Conservation (phyloP, 2,888 invertebrate species). For the Synergus japonicus region DNA sequence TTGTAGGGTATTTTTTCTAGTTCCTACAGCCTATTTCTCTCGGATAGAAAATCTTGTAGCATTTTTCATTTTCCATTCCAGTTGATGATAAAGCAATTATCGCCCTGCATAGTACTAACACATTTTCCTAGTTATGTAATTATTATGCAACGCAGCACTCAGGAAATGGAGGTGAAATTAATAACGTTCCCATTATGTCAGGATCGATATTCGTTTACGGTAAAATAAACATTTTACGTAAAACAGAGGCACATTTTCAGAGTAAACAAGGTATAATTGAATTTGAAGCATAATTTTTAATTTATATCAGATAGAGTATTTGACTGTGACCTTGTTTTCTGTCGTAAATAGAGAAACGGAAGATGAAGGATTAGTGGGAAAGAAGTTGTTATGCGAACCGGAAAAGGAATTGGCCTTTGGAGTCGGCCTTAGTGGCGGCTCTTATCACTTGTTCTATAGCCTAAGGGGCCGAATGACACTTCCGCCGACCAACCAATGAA, state of each 20-base stretch:
- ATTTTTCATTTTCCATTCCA: constrained; percentile 21
- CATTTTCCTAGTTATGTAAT: constrained; percentile 37
- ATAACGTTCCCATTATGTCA: constrained; percentile 13
- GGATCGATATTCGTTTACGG: constrained; percentile 28
- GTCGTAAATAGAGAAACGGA: background rate
- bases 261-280: background rate
- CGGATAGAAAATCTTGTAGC: background rate
- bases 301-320: background rate
- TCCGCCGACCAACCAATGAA: constrained; percentile 37
- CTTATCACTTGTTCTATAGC: constrained; percentile 31
- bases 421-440: background rate
- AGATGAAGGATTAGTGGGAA: background rate
- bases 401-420: background rate
- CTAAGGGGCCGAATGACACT: constrained; percentile 35
- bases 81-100: constrained; percentile 22
- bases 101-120: constrained; percentile 23
- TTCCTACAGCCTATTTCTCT: background rate
- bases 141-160: constrained; percentile 24
- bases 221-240: background rate
- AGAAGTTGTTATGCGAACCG: background rate
- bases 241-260: background rate
- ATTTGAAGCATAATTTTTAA: background rate
- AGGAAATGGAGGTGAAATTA: constrained; percentile 24
- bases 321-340: background rate
- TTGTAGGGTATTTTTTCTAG: background rate